phyloP scores from a whole-genome alignment of 1,140 invertebrate species.

The Paramacrobiotus metropolitanus region DNA sequence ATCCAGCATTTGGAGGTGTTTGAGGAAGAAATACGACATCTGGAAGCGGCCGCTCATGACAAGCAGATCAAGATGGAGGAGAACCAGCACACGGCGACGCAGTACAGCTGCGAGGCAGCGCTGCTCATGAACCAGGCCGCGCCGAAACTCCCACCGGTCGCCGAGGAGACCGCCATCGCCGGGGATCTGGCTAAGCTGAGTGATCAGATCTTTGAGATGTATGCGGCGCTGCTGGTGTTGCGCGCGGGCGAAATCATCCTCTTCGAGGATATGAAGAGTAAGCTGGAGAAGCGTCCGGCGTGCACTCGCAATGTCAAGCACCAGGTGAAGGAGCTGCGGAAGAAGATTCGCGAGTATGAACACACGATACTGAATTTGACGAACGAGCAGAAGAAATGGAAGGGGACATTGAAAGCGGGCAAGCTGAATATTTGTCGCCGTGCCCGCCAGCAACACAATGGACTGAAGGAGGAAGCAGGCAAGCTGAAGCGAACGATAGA shows the following conservation, averaged over 20 bases:
- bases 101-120: not conserved
- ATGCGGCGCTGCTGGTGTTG: not conserved
- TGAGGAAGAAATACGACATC: not conserved
- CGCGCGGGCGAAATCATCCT: not conserved
- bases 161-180: not conserved
- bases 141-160: not conserved
- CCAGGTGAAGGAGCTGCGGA: not conserved
- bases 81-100: not conserved
- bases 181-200: not conserved
- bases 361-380: not conserved
- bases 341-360: not conserved
- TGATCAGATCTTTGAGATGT: not conserved
- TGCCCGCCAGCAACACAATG: not conserved
- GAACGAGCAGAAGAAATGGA: not conserved
- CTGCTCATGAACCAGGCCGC: not conserved
- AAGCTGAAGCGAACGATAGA: not conserved
- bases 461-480: not conserved
- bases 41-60: not conserved
- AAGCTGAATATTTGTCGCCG: not conserved
- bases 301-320: not conserved
- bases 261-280: slow-evolving; percentile 1
- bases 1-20: not conserved
- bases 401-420: not conserved
- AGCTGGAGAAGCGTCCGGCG: not conserved
- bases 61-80: not conserved